Evolutionary conservation across 2,888 invertebrate species (phyloP).

Genomic region (Parnassius apollo): DNA sequence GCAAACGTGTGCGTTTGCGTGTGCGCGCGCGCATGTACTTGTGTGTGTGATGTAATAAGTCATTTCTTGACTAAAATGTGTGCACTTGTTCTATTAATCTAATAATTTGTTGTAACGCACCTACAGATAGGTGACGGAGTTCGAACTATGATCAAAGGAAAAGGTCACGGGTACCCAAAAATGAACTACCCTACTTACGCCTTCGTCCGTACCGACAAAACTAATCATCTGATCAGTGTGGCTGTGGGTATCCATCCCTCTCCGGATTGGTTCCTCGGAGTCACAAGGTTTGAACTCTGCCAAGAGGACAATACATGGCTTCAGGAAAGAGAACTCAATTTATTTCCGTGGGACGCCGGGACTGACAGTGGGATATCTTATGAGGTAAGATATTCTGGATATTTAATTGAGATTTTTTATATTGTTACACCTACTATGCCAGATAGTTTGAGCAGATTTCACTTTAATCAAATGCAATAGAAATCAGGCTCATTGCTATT

Average conservation of each 20-base stretch:
- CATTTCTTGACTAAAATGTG: no score
- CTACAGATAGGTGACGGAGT: constrained; percentile 59
- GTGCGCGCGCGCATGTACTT: no score
- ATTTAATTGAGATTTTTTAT: background rate
- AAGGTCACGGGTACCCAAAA: constrained; percentile 66
- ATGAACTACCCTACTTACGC: constrained; percentile 63
- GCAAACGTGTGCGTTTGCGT: no score
- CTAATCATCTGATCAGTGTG: constrained; percentile 59
- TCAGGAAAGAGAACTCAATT: constrained; percentile 88
- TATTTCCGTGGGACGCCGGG: constrained; percentile 98
- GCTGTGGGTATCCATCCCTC: constrained; percentile 72
- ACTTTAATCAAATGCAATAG: no score
- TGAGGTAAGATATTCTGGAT: constrained; percentile 79
- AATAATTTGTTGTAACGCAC: no score
- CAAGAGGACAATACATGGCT: constrained; percentile 94
- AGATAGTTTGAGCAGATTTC: no score
- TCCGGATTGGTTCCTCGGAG: constrained; percentile 98
- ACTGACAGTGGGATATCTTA: constrained; percentile 96
- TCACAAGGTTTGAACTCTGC: constrained; percentile 94
- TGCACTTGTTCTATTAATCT: no score
- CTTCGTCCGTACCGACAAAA: constrained; percentile 61
- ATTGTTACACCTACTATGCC: no score
- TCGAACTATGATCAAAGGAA: constrained; percentile 68
- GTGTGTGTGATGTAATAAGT: no score
- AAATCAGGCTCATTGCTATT: no score